These are phyloP conservation scores for Heliconius erato DNA, from an alignment of 2,888 invertebrate species.

Conservation along the genomic window DNA sequence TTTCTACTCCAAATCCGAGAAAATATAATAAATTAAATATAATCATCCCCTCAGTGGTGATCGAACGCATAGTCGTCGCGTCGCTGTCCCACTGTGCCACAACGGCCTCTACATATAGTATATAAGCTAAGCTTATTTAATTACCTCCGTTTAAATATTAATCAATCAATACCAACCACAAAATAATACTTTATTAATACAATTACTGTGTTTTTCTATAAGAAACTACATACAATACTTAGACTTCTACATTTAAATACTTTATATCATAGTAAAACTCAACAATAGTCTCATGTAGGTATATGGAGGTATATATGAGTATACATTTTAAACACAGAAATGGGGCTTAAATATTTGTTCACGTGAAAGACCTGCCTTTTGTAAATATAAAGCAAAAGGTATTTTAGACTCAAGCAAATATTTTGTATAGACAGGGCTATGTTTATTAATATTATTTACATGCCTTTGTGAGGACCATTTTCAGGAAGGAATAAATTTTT, in stretches of 20 bases:
- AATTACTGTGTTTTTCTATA: not conserved
- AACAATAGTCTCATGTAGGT: not conserved
- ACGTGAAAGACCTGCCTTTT: slow-evolving; percentile 9
- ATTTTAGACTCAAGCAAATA: slow-evolving; percentile 44
- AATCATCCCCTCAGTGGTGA: not conserved
- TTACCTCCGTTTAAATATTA: too few species aligned
- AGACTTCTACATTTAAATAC: not conserved
- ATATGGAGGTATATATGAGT: not conserved
- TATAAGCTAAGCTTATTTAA: too few species aligned
- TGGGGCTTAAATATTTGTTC: not conserved
- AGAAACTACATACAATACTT: not conserved
- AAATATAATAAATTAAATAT: too few species aligned
- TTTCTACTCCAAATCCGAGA: too few species aligned
- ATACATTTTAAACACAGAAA: not conserved
- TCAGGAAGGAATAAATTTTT: not conserved
- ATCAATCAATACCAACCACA: too few species aligned
- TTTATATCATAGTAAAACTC: not conserved
- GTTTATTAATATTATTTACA: slow-evolving; percentile 52
- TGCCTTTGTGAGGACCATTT: slow-evolving; percentile 45
- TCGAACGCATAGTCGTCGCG: not conserved
- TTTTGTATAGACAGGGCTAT: slow-evolving; percentile 42
- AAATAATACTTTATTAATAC: too few species aligned
- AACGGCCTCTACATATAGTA: too few species aligned
- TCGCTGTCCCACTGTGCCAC: not conserved
- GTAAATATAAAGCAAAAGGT: slow-evolving; percentile 33